A percentile compares a stretch with the other conserved stretches of the same genome.
These are phyloP conservation scores for Cryptus armator DNA, from an alignment of 2,888 invertebrate genomes.

Conservation along the genomic window DNA sequence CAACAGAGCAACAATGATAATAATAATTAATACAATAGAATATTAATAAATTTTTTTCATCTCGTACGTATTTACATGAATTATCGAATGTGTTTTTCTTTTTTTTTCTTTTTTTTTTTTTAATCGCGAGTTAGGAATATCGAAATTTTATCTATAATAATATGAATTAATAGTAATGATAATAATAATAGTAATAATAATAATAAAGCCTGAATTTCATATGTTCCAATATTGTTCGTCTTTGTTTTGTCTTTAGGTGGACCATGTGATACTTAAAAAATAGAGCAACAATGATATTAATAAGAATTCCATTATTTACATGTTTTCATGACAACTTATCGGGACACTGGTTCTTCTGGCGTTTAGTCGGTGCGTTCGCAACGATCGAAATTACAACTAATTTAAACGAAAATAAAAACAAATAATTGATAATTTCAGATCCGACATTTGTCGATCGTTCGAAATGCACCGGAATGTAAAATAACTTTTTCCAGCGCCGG, in stretches of 20 bases:
- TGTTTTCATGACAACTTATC: conserved; percentile 49
- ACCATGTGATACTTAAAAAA: conserved; percentile 60
- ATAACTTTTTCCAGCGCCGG: conserved; percentile 30
- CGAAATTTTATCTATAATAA: conserved; percentile 46
- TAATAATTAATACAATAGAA: conserved; percentile 70
- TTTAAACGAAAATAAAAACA: conserved; percentile 15
- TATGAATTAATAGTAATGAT: conserved; percentile 55
- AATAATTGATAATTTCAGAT: not conserved
- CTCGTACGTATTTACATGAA: conserved; percentile 62
- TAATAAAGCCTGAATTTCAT: conserved; percentile 58
- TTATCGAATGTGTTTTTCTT: conserved; percentile 57
- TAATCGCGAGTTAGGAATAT: conserved; percentile 38
- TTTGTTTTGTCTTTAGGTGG: conserved; percentile 20
- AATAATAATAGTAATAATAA: conserved; percentile 55
- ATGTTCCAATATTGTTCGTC: not conserved
- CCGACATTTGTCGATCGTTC: conserved; percentile 1
- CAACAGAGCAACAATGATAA: conserved; percentile 83
- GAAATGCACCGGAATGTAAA: conserved; percentile 44
- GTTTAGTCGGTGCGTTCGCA: conserved; percentile 10
- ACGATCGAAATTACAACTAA: conserved; percentile 11
- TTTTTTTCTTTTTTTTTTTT: not conserved
- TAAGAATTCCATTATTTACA: conserved; percentile 64
- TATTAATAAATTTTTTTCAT: conserved; percentile 72
- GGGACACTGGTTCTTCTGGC: conserved; percentile 21
- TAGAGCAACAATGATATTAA: conserved; percentile 66